Percentiles rank a stretch among this genome's conserved stretches.
Evolutionary conservation across 2,888 invertebrate species (phyloP).

Genomic region (Pterostichus madidus): DNA sequence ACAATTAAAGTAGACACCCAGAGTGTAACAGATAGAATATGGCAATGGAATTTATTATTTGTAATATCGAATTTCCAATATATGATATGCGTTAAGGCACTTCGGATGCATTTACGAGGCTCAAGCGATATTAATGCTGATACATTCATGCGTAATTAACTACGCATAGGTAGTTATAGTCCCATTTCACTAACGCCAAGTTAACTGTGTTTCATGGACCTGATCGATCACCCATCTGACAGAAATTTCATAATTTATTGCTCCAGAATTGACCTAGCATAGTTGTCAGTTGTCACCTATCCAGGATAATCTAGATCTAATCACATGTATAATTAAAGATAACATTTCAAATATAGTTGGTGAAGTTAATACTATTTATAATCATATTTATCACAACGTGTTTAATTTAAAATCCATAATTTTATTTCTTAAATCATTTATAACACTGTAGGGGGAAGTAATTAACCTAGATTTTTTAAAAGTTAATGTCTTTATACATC

Average conservation of each 20-base stretch:
- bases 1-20: too few species aligned
- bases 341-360: too few species aligned
- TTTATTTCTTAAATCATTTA: slow-evolving; percentile 25
- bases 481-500: slow-evolving; percentile 32
- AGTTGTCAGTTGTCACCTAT: slow-evolving; percentile 7
- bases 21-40: background rate
- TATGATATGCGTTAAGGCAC: slow-evolving; percentile 53
- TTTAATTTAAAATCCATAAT: too few species aligned
- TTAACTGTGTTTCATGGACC: slow-evolving; percentile 30
- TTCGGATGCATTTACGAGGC: slow-evolving; percentile 47
- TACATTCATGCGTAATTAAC: slow-evolving; percentile 62
- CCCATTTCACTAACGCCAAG: slow-evolving; percentile 41
- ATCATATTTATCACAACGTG: too few species aligned
- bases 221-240: slow-evolving; percentile 39
- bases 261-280: slow-evolving; percentile 18
- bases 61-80: slow-evolving; percentile 37
- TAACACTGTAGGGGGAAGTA: slow-evolving; percentile 2
- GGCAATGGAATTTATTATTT: slow-evolving; percentile 10
- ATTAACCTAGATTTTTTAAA: slow-evolving; percentile 37
- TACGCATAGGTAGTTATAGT: slow-evolving; percentile 50
- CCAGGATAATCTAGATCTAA: background rate
- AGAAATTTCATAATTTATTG: slow-evolving; percentile 37
- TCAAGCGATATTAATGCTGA: slow-evolving; percentile 54
- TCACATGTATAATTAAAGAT: background rate
- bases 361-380: too few species aligned